Percentiles rank a stretch among this genome's conserved stretches.
These are phyloP conservation scores for Ernsta delagoae DNA, from an alignment of 2,888 invertebrate genomes.

Conservation along the genomic window DNA sequence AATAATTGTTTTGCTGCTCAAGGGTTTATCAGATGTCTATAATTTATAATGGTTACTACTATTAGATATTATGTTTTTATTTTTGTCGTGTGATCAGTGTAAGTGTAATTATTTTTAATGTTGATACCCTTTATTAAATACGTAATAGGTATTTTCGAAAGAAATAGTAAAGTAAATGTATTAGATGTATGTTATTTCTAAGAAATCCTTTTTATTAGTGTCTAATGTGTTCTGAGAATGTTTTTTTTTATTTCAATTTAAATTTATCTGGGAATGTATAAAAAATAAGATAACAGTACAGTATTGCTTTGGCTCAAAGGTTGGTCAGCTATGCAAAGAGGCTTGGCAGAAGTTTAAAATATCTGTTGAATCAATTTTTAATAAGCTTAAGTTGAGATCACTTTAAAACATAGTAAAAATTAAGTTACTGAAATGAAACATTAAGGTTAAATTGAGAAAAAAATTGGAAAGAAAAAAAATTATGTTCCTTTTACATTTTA, in stretches of 20 bases:
- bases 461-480: background rate
- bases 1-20: background rate
- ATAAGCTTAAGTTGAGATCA: background rate
- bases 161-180: background rate
- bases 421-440: too few relatives aligned
- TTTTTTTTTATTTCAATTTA: background rate
- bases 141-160: background rate
- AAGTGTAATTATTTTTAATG: background rate
- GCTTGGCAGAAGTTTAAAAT: too few relatives aligned
- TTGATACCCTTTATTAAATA: background rate
- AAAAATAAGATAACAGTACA: too few relatives aligned
- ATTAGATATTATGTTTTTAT: background rate
- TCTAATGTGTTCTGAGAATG: too few relatives aligned
- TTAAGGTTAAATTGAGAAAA: too few relatives aligned
- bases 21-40: background rate
- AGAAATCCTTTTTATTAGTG: background rate
- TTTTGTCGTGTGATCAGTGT: background rate
- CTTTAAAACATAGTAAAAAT: constrained; percentile 1
- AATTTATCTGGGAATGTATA: background rate
- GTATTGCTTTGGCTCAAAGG: too few relatives aligned
- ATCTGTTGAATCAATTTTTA: too few relatives aligned
- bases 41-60: background rate
- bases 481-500: background rate
- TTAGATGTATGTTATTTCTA: background rate
- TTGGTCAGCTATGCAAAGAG: too few relatives aligned